Conservation (phyloP, 2,113 vertebrate genomes). For the Marcusenius ussheri region DNA sequence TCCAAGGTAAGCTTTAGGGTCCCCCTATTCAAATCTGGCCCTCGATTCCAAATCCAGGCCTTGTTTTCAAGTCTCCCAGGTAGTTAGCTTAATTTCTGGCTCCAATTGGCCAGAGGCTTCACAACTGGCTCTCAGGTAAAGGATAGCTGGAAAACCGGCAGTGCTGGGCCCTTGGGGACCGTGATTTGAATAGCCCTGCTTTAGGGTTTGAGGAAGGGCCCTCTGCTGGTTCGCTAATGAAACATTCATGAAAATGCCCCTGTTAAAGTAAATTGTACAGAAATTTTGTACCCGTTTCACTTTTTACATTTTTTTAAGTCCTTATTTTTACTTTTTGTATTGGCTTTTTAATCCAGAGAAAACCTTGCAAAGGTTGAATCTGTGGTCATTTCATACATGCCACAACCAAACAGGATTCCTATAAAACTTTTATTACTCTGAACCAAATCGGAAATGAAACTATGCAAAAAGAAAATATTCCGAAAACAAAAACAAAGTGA, state of each 20-base stretch:
- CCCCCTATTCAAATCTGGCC: too few relatives aligned
- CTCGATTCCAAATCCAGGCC: too few relatives aligned
- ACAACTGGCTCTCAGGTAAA: too few relatives aligned
- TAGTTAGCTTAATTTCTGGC: too few relatives aligned
- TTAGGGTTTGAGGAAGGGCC: not conserved
- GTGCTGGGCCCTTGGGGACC: too few relatives aligned
- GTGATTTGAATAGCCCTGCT: too few relatives aligned
- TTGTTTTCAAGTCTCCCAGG: too few relatives aligned
- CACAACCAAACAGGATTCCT: not conserved
- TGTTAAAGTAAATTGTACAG: not conserved
- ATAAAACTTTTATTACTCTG: not conserved
- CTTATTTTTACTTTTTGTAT: not conserved
- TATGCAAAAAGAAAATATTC: too few relatives aligned
- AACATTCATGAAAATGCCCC: not conserved
- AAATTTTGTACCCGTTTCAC: not conserved
- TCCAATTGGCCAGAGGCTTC: too few relatives aligned
- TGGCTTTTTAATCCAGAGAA: not conserved
- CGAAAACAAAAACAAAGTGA: too few relatives aligned
- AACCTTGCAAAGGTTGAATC: not conserved
- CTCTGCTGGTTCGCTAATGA: not conserved
- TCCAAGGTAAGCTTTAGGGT: slow-evolving; percentile 66
- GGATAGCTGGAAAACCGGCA: too few relatives aligned
- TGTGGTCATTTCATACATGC: not conserved
- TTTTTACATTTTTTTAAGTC: not conserved
- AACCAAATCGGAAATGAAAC: too few relatives aligned